These are phyloP conservation scores for Endotricha flammealis DNA, from an alignment of 2,888 invertebrate genomes.

Conservation along the genomic window DNA sequence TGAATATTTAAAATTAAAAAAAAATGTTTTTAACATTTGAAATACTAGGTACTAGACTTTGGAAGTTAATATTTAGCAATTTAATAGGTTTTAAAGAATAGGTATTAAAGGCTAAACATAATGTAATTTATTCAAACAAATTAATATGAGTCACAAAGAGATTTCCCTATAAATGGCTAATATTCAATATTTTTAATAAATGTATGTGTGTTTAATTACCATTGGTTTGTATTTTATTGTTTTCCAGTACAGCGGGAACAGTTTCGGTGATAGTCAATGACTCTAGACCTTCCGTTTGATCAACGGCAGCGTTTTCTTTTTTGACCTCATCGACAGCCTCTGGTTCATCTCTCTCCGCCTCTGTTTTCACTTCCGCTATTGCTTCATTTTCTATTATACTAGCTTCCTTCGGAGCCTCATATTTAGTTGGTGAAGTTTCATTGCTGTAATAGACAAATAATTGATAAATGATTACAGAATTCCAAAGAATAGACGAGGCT, in stretches of 20 bases:
- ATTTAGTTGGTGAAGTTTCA: slow-evolving; percentile 50
- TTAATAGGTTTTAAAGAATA: too few relatives aligned
- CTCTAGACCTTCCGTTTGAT: slow-evolving; percentile 25
- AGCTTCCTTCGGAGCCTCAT: slow-evolving; percentile 37
- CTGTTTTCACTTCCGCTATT: slow-evolving; percentile 26
- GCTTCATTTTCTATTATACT: slow-evolving; percentile 29
- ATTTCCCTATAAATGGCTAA: too few relatives aligned
- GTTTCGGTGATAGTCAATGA: slow-evolving; percentile 21
- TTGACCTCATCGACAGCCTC: slow-evolving; percentile 18
- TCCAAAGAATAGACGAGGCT: too few relatives aligned
- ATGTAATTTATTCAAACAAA: too few relatives aligned
- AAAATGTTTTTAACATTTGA: too few relatives aligned
- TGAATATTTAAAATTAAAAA: too few relatives aligned
- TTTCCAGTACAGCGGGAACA: slow-evolving; percentile 21
- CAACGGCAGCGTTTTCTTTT: slow-evolving; percentile 24
- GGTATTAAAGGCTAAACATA: too few relatives aligned
- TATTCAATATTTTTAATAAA: too few relatives aligned
- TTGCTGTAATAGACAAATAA: slow-evolving; percentile 39
- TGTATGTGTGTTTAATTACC: slow-evolving; percentile 22
- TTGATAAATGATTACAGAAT: too few relatives aligned
- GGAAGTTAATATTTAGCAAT: too few relatives aligned
- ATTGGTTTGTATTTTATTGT: slow-evolving; percentile 31
- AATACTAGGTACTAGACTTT: too few relatives aligned
- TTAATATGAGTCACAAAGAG: too few relatives aligned
- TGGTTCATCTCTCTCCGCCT: slow-evolving; percentile 19